A percentile compares a stretch with the other conserved stretches of the same genome.
Conservation (phyloP, 1,140 invertebrate genomes). For the Bombus vancouverensis region DNA sequence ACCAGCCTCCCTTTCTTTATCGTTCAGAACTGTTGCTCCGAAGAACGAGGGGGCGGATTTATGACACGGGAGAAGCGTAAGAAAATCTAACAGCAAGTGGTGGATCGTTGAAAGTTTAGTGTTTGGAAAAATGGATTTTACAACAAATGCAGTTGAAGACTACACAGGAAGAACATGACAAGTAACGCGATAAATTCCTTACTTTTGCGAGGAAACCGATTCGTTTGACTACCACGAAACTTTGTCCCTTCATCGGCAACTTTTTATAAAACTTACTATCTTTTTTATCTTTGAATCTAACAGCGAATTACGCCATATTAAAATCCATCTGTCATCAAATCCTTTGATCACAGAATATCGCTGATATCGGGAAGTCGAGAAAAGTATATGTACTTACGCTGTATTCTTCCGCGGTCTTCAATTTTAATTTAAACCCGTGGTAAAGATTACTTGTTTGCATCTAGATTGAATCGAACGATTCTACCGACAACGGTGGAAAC, state of each 20-base stretch:
- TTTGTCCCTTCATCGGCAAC: no score
- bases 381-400: no score
- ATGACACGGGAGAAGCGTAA: conserved; percentile 18
- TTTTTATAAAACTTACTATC: no score
- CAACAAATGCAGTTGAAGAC: neutral
- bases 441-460: neutral
- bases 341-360: no score
- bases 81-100: conserved; percentile 8
- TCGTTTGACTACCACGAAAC: no score
- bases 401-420: no score
- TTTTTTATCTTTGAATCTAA: no score
- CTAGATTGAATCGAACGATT: neutral
- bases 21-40: conserved; percentile 20
- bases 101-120: neutral
- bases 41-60: conserved; percentile 29
- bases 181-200: neutral
- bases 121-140: neutral
- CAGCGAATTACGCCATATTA: no score
- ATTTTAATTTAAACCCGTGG: no score
- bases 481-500: neutral
- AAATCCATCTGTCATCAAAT: no score
- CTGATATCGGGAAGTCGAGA: no score
- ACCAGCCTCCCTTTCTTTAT: conserved; percentile 20
- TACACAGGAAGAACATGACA: neutral
- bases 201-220: no score